These are phyloP conservation scores for Meloidogyne exigua DNA, from an alignment of 1,140 invertebrate species.

Conservation along the genomic window DNA sequence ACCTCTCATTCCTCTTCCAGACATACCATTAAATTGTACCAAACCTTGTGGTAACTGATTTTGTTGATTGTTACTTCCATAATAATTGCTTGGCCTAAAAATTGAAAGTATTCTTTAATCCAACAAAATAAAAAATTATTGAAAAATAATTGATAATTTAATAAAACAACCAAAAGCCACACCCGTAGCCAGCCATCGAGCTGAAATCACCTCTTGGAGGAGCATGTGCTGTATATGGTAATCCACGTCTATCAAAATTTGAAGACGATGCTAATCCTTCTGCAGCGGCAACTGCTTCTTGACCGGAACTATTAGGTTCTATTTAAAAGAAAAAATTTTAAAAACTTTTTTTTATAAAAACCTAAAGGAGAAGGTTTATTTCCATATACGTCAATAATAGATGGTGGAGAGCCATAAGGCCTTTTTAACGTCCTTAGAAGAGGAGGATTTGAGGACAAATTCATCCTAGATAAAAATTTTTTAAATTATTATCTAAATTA, in stretches of 20 bases:
- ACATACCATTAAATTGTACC: background rate
- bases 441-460: background rate
- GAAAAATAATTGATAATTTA: background rate
- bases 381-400: background rate
- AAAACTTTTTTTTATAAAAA: background rate
- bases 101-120: background rate
- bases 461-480: background rate
- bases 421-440: background rate
- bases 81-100: background rate
- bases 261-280: background rate
- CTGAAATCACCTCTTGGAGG: background rate
- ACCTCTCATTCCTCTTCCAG: background rate
- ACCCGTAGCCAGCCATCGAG: constrained; percentile 10
- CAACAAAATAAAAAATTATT: background rate
- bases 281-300: background rate
- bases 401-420: background rate
- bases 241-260: background rate
- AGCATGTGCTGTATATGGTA: background rate
- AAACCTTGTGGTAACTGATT: background rate
- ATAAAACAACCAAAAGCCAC: background rate
- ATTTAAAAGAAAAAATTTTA: background rate
- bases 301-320: background rate
- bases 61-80: background rate
- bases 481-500: background rate
- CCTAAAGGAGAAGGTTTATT: background rate